A percentile compares a stretch with the other conserved stretches of the same genome.
Evolutionary conservation across 2,797 vertebrate genomes (phyloP).

Genomic region (Coccyzus lansbergi): DNA sequence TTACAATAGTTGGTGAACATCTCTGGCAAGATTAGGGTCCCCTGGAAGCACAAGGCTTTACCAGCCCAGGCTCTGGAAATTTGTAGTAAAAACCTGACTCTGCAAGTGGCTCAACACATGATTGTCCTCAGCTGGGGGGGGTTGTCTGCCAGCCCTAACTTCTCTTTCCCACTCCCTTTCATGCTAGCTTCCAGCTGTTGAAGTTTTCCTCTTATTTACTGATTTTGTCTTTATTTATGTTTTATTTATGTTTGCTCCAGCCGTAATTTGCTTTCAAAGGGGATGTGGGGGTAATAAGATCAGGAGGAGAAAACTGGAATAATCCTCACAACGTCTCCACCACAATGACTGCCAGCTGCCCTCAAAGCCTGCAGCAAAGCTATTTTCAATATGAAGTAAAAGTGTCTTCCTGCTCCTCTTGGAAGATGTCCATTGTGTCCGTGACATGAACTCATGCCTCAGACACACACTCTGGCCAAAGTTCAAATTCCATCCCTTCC

Average conservation of each 20-base stretch:
- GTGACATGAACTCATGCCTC: background rate
- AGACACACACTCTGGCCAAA: background rate
- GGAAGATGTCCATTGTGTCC: background rate
- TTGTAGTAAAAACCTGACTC: slow-evolving; percentile 15
- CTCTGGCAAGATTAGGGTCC: background rate
- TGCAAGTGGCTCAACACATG: background rate
- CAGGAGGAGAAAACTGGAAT: background rate
- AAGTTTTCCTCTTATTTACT: slow-evolving; percentile 11
- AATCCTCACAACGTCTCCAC: background rate
- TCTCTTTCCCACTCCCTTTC: slow-evolving; percentile 34
- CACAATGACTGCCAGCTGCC: background rate
- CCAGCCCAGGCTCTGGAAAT: background rate
- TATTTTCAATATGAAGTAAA: background rate
- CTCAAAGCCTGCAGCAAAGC: background rate
- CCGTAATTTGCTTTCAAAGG: slow-evolving; percentile 14
- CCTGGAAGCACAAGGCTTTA: background rate
- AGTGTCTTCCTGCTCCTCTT: background rate
- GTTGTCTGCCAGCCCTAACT: background rate
- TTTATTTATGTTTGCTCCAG: background rate
- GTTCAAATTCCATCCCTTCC: background rate
- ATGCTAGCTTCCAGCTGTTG: slow-evolving; percentile 39
- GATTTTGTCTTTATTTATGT: slow-evolving; percentile 13
- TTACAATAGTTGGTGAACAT: background rate
- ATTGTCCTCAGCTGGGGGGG: background rate
- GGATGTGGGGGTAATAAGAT: background rate